Base-by-base conservation (phyloP, 2,888 invertebrate species). In the Rhamnusium bicolor region DNA sequence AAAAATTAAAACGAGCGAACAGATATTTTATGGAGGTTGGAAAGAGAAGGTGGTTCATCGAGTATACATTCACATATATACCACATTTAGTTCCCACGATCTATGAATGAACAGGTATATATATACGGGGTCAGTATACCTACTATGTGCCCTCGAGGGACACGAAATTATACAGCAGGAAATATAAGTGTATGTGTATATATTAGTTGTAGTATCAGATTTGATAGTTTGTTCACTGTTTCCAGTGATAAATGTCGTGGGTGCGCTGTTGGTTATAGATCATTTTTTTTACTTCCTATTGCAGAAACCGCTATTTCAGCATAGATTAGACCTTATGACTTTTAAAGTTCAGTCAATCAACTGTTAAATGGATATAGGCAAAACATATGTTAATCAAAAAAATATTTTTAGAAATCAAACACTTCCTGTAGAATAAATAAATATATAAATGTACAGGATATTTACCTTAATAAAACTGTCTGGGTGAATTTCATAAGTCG, bases 101-200 rank as follows among this genome's bases (percentile, higher is more conserved):
- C 85, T 87, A 87, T 87, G 86, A 86, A 87, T 84, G 86, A 86
- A 87, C 85, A 84, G 85, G 84, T 85, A 85, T 84, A 81, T n/a
- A n/a, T 79, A 80, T 84, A 84, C 79, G 85, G 84, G 87, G 87
- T 86, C 86, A 86, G 86, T 86, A 86, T 86, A 86, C 86, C 84
- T 85, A 81, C 84, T 85, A 85, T 82, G 82, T 80, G 82, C 81
- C 84, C 79, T 73, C 67, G 67, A 81, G 84, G 81, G 79, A 80
- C 81, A 77, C 82, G 79, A 82, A 81, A 82, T 81, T 81, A 78
- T 78, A 80, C 80, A 75, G 81, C 81, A 81, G 80, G 80, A 81
- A 81, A 81, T 78, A 75, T 70, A 73, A 69, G 70, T 56, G 67
- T 66, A n/a, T 40, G 69, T 73, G 46, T 56, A 40, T 65, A 53